Evolutionary conservation across 2,113 vertebrate species (phyloP).

Genomic region (Bombycilla garrulus): DNA sequence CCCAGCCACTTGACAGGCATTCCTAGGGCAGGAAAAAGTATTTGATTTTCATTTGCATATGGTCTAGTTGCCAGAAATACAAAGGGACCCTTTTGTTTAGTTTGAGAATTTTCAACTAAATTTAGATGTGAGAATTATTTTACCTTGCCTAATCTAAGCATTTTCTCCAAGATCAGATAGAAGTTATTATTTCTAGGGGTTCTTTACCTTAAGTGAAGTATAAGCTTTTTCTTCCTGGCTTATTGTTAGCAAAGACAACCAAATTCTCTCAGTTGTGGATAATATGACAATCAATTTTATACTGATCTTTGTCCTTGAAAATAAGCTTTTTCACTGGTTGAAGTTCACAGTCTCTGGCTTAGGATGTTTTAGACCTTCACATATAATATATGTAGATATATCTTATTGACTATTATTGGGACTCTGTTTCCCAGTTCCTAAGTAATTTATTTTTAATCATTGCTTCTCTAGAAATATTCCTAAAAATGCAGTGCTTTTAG

Average conservation of each 20-base stretch:
- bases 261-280: slow-evolving; percentile 2
- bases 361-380: neutral
- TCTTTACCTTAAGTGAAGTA: neutral
- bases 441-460: neutral
- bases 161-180: neutral
- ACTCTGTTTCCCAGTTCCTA: neutral
- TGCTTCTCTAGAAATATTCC: neutral
- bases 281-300: neutral
- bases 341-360: neutral
- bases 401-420: neutral
- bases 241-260: neutral
- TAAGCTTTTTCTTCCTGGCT: neutral
- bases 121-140: neutral
- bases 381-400: neutral
- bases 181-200: neutral
- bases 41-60: slow-evolving; percentile 49
- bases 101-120: neutral
- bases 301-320: neutral
- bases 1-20: neutral
- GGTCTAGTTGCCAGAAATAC: slow-evolving; percentile 26
- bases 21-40: slow-evolving; percentile 13
- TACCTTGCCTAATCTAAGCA: neutral
- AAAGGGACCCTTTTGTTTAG: neutral
- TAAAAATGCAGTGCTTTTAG: neutral
- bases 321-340: neutral